phyloP scores from a whole-genome alignment of 2,888 invertebrate species.

The Tortricodes alternella region DNA sequence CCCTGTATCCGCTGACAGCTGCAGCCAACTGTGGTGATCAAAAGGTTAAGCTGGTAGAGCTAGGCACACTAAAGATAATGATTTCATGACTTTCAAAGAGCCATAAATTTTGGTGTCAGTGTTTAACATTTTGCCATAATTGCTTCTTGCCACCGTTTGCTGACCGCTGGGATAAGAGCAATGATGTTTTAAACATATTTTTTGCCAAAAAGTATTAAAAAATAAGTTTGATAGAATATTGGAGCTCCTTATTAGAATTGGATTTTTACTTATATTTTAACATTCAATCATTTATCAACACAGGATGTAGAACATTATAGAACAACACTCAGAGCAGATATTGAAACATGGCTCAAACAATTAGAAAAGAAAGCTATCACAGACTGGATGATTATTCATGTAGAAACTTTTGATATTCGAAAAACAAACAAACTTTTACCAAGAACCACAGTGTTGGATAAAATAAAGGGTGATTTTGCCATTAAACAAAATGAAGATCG shows the following conservation, averaged over 20 bases:
- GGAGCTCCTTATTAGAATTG: neutral
- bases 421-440: slow-evolving; percentile 95
- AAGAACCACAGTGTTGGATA: slow-evolving; percentile 96
- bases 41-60: no score
- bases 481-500: slow-evolving; percentile 91
- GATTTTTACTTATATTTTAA: neutral
- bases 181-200: no score
- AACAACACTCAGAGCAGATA: slow-evolving; percentile 92
- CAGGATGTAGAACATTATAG: slow-evolving; percentile 97
- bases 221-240: no score
- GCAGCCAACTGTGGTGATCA: no score
- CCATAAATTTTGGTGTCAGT: no score
- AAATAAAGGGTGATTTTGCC: slow-evolving; percentile 96
- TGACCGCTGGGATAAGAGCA: no score
- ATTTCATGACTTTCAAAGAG: no score
- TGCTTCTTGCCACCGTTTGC: no score
- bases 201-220: no score
- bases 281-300: slow-evolving; percentile 36
- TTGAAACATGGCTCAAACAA: slow-evolving; percentile 93
- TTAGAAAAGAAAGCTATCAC: slow-evolving; percentile 88
- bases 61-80: no score
- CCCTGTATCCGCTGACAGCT: no score
- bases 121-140: no score
- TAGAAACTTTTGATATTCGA: slow-evolving; percentile 95
- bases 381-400: slow-evolving; percentile 97